Evolutionary conservation across 1,140 invertebrate genomes (phyloP), one percentile per base, ranked within the genome.

Genomic region (Leptoteleia sp.): DNA sequence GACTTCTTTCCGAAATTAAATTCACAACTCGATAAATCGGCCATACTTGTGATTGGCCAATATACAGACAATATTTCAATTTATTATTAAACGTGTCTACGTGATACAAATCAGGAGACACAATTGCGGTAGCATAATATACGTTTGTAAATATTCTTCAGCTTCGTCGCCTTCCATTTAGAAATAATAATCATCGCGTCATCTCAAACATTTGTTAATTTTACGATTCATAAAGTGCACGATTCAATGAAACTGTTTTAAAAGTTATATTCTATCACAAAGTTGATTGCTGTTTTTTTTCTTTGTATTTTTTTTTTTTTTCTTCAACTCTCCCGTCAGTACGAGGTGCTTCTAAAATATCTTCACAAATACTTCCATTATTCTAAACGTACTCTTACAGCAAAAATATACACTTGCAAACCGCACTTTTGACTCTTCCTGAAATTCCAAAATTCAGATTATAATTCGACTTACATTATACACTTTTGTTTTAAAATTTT

Each of bases 21-120:
- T 57, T 78, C 67, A 78, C 59, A 67, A 72, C 42, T 78, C 61
- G 61, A 57, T 62, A 61, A 76, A 68, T 62, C 4, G 40, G 25
- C 47, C 47, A 22, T 25, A n/a, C n/a, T n/a, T n/a, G n/a, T n/a
- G n/a, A 2, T 13, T 8, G 38, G 61, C 48, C 33, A 79, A 70
- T 73, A 64, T 79, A 72, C 62, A 71, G 50, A 78, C 62, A 78
- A 72, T 86, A 84, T 85, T 89, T 86, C 80, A 62, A 85, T 88
- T 89, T 88, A 88, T 89, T 88, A 87, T 87, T 88, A 85, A 89
- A 86, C 47, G 81, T 88, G 82, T 72, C 87, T 89, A 88, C 84
- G 82, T 78, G 81, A 87, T 87, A 89, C 83, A 87, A 88, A 87
- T 83, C 62, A 87, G 75, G 77, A 81, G 81, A 87, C 80, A 88